Evolutionary conservation across 2,113 vertebrate genomes (phyloP), one percentile per base, ranked within the genome.

Genomic region (Urocolius indicus): DNA sequence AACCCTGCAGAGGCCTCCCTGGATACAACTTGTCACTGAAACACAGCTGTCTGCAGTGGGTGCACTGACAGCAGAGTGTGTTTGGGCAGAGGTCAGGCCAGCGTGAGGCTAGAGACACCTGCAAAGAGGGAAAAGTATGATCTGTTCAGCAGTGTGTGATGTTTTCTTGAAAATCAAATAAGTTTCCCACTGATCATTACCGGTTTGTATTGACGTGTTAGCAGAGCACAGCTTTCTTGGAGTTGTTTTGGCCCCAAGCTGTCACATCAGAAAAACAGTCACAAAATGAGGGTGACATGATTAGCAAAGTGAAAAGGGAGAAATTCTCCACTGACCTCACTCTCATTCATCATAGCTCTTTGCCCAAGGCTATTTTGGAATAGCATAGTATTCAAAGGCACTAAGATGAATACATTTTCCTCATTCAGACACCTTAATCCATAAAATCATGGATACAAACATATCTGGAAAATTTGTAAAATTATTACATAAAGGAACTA

Each of bases 241-340:
- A 46, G 67, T 29, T 41, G 71, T 41, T 83, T 41, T 5, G 29
- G 29, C 59, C 59, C 55, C 48, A 6, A 76, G 90, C 87, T 74
- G 85, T 86, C 91, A 74, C 79, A 86, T 95, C 93, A 95, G 61
- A 27, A 91, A 69, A 85, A 9, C 43, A 57, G 78, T 12, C 18
- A 10, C 72, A 84, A 80, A 77, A 55, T 6, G 16, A 67, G 52
- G 84, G 68, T 73, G 94, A 81, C 13, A 9, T 74, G 91, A 66
- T 91, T 80, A 95, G 59, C 84, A 92, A 91, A 93, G 93, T 59
- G 94, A 88, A 96, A 93, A 83, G 51, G 75, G 75, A 92, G 19
- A 38, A 83, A n/a, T 89, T 91, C 85, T 86, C 67, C 68, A 29
- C 23, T 90, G 94, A 83, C 82, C 85, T 93, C 59, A 4, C 87